Evolutionary conservation across 2,113 vertebrate species (phyloP).

Genomic region (Castor canadensis): DNA sequence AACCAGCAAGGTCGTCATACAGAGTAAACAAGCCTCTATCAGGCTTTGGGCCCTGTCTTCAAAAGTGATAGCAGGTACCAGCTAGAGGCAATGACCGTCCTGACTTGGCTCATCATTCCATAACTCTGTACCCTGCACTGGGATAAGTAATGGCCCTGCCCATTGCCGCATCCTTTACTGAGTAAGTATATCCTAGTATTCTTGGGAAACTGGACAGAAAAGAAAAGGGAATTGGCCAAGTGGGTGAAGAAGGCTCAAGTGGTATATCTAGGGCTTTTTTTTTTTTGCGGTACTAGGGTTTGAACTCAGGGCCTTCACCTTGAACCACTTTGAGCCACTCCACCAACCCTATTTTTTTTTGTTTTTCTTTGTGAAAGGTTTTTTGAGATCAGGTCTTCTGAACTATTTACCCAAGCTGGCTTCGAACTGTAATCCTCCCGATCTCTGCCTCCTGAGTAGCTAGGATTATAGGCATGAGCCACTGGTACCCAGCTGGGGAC

Average conservation of each 20-base stretch:
- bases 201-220: constrained; percentile 20
- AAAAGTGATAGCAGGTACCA: not conserved
- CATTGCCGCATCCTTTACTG: not conserved
- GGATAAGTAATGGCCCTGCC: not conserved
- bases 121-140: not conserved
- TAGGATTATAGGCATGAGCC: too few relatives aligned
- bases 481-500: too few relatives aligned
- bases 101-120: not conserved
- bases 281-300: too few relatives aligned
- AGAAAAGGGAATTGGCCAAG: not conserved
- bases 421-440: too few relatives aligned
- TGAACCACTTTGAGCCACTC: too few relatives aligned
- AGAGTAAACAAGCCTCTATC: not conserved
- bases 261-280: not conserved
- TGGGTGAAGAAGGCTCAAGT: not conserved
- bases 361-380: too few relatives aligned
- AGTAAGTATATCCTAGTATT: not conserved
- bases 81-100: not conserved
- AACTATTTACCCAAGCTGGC: too few relatives aligned
- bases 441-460: too few relatives aligned
- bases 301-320: too few relatives aligned
- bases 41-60: not conserved
- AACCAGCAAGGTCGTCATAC: not conserved
- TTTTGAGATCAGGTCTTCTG: too few relatives aligned
- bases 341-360: too few relatives aligned